Evolutionary conservation across 2,888 invertebrate species (phyloP).

Genomic region (Chymomyza fuscimana): DNA sequence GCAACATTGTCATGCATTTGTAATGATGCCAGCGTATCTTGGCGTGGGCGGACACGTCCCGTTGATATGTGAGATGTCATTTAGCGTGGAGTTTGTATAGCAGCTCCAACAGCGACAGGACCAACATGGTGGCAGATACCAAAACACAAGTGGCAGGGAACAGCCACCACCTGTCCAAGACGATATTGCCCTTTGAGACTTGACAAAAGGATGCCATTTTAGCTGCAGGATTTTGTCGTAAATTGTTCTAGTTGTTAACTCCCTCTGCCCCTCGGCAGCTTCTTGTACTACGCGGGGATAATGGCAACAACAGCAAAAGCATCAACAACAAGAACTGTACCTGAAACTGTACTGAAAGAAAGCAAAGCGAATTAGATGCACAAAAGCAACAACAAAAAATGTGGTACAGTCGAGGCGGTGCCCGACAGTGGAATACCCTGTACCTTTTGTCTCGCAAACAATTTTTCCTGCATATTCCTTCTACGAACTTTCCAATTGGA

Average conservation of each 20-base stretch:
- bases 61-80: constrained; percentile 74
- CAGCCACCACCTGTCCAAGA: constrained; percentile 36
- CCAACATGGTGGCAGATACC: background rate
- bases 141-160: background rate
- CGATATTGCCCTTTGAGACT: constrained; percentile 47
- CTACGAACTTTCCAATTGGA: too few relatives aligned
- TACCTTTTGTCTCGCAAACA: too few relatives aligned
- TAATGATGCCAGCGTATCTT: constrained; percentile 58
- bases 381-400: constrained; percentile 29
- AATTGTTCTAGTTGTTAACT: constrained; percentile 48
- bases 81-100: constrained; percentile 69
- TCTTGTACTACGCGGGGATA: constrained; percentile 45
- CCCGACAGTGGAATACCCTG: too few relatives aligned
- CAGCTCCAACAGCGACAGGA: constrained; percentile 46
- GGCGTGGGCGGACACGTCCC: constrained; percentile 14
- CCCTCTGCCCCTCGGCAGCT: background rate
- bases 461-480: too few relatives aligned
- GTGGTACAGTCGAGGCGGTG: background rate
- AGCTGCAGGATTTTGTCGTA: constrained; percentile 62
- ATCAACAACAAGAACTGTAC: constrained; percentile 17
- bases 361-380: constrained; percentile 64
- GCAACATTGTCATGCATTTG: constrained; percentile 74
- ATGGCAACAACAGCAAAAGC: constrained; percentile 51
- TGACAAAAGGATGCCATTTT: constrained; percentile 70
- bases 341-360: constrained; percentile 49